Base-by-base conservation (phyloP, 2,113 vertebrate species). In the Aix galericulata region DNA sequence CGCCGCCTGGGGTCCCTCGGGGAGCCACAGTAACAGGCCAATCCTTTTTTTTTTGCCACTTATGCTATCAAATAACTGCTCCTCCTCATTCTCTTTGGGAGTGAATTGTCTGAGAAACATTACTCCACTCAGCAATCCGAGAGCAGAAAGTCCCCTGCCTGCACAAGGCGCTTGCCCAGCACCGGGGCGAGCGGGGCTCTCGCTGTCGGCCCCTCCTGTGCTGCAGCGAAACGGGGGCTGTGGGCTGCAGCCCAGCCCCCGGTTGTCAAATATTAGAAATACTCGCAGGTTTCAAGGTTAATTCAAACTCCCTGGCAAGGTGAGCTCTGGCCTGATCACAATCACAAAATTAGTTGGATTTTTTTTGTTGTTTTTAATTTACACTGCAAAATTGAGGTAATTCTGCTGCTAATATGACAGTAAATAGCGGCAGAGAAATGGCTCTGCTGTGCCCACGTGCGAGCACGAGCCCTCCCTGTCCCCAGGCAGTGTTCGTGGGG, bases 401-500 rank as follows among this genome's bases (percentile, higher is more conserved):
- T 89, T 62, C 76, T 55, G 66, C 82, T 84, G 76, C 89, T 96
- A 89, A 66, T 69, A 32, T 44, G 86, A 72, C 64, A 76, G 46
- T 36, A 58, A 89, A 13, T 12, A 88, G 71, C 88, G 73, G n/a
- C 86, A 90, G 62, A 86, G 69, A n/a, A 63, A 40, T 4, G n/a
- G 38, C 1, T 3, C 36, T 82, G 69, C 71, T 2, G 5, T 18
- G 26, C 79, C 79, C 84, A 23, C 13, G 5, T 50, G 90, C 26
- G 26, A 36, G 25, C 2, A 2, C 52, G 29, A 73, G 26, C 80
- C 8, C 31, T 52, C 55, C 91, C 2, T 26, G 2, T 48, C 48
- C 82, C 46, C 1, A 3, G 38, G 18, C 11, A 18, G 48, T 4
- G 0, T 34, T 32, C 4, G 0, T 8, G 0, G 0, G 0, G 8